These are phyloP conservation scores for Polydrusus tereticollis DNA, from an alignment of 2,888 invertebrate genomes.

Conservation along the genomic window DNA sequence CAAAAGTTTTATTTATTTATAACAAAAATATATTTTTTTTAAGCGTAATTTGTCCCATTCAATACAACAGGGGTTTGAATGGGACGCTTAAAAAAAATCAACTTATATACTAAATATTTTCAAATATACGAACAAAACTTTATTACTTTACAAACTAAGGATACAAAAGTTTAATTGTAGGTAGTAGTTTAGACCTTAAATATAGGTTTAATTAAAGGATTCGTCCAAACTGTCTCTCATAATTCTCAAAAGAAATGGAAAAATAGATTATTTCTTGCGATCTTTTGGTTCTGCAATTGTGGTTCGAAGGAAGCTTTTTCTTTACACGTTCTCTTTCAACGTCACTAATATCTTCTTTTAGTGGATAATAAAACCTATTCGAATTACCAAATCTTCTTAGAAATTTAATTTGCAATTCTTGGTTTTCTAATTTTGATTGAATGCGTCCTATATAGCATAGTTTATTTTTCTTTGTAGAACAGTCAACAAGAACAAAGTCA, in stretches of 20 bases:
- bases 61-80: neutral
- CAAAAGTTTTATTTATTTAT: neutral
- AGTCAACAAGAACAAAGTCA: slow-evolving; percentile 17
- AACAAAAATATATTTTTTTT: neutral
- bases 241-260: slow-evolving; percentile 1
- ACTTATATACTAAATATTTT: neutral
- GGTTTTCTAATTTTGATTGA: slow-evolving; percentile 15
- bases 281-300: too few relatives aligned
- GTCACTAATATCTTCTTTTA: too few relatives aligned
- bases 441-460: slow-evolving; percentile 15
- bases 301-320: too few relatives aligned
- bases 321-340: too few relatives aligned
- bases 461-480: slow-evolving; percentile 15
- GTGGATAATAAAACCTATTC: too few relatives aligned
- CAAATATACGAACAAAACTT: neutral
- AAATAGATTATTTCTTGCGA: neutral
- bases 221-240: slow-evolving; percentile 1
- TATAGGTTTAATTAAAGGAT: neutral
- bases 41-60: neutral
- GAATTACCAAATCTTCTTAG: slow-evolving; percentile 4
- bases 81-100: neutral
- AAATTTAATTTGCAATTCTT: slow-evolving; percentile 3
- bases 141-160: neutral
- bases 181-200: slow-evolving; percentile 1
- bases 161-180: neutral